Base-by-base conservation (phyloP, 2,113 vertebrate genomes). In the Corapipo altera region DNA sequence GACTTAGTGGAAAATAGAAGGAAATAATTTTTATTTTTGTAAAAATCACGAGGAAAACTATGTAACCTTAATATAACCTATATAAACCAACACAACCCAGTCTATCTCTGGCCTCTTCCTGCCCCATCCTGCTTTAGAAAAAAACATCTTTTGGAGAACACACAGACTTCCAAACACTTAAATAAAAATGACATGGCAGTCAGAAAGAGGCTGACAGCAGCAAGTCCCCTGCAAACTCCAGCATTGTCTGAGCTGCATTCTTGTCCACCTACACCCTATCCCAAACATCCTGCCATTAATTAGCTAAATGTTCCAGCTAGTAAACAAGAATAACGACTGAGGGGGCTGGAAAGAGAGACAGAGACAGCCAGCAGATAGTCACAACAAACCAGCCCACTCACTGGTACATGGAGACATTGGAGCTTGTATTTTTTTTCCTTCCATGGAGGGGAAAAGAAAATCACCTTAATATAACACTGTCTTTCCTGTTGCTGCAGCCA, bases 281-380 rank as follows among this genome's bases (percentile, higher is more conserved):
- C 97, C 97, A 98, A 97, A 98, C 98, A 98, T 98, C 98, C 98
- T 98, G 98, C 96, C 97, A 98, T 98, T 98, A 98, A 98, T 98
- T 98, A 98, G 96, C 97, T 89, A 88, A 98, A 87, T 23, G 94
- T 96, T 97, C 90, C 96, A 93, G 95, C 95, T 94, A 96, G 98
- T 98, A 98, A 98, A 98, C 98, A 98, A 97, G 97, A 93, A 88
- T 57, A 93, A 97, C 71, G 65, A 65, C 51, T 95, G 97, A 97
- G 97, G 96, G 98, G 97, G 98, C 89, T 95, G 96, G 94, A 96
- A 93, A 97, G 95, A 95, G 97, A 97, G 96, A 97, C 94, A 66
- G 82, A 98, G 95, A 83, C 96, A 94, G 97, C 88, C 91, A 94
- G 97, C 51, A 93, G 96, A 96, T 87, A 98, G 96, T 98, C 97